phyloP scores from a whole-genome alignment of 2,797 vertebrate species.

The Eupleurogrammus muticus region DNA sequence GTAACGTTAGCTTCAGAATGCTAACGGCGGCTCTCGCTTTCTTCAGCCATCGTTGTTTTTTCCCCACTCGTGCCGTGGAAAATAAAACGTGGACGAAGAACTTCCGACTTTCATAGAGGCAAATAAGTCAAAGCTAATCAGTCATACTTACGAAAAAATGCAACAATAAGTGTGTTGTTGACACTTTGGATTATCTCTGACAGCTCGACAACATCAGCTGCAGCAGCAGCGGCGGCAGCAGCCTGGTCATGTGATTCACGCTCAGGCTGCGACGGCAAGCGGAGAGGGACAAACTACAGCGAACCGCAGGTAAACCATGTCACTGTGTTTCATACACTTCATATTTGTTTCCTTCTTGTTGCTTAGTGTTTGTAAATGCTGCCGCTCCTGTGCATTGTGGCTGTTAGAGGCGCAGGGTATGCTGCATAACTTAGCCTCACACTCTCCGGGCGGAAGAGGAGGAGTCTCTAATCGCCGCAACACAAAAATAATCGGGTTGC shows the following conservation, averaged over 20 bases:
- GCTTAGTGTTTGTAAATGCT: background rate
- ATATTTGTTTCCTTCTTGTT: background rate
- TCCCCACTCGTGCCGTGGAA: background rate
- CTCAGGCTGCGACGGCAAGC: conserved; percentile 32
- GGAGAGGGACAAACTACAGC: conserved; percentile 52
- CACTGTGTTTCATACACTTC: background rate
- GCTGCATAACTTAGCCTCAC: too few relatives aligned
- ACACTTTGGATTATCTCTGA: conserved; percentile 57
- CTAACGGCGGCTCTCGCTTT: conserved; percentile 51
- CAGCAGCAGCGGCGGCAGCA: conserved; percentile 43
- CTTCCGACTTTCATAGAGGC: background rate
- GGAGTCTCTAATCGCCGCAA: too few relatives aligned
- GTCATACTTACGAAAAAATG: conserved; percentile 50
- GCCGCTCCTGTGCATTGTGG: too few relatives aligned
- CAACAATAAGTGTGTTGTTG: conserved; percentile 25
- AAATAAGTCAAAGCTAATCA: background rate
- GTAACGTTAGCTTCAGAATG: conserved; percentile 61
- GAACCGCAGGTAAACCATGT: background rate
- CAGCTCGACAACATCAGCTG: conserved; percentile 66
- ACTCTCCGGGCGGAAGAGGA: too few relatives aligned
- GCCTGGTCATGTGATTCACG: conserved; percentile 76
- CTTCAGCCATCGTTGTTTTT: conserved; percentile 23
- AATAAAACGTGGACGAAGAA: background rate
- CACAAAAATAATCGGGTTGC: too few relatives aligned
- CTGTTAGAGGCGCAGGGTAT: background rate